Evolutionary conservation across 1,140 invertebrate species (phyloP), one percentile per base, ranked within the genome.

Genomic region (Akabosia matsudoensis): DNA sequence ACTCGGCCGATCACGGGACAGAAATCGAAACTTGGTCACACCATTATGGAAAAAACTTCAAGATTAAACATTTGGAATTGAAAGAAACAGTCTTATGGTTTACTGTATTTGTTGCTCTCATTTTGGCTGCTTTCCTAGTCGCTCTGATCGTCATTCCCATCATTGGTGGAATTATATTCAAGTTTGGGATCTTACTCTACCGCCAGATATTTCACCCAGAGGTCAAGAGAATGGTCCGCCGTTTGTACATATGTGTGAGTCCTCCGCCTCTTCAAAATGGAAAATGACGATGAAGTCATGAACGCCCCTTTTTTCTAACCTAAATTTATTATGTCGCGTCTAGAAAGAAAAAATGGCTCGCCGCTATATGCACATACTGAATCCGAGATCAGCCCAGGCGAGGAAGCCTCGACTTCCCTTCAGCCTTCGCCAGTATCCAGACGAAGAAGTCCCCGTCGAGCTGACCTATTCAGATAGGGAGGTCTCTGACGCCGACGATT

Each of bases 321-420:
- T n/a, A 4, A 67, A 30, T 30, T 30, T 14, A 16, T 24, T n/a
- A 2, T 30, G 1, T 67, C 22, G 13, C 4, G 13, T 67, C 2
- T 31, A 67, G 61, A 67, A 67, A 31, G 61, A 67, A n/a, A 28
- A 67, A 67, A 56, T 56, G n/a, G 14, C 54, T 56, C 54, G 54
- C 7, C 14, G 24, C 14, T 22, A 56, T 24, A 24, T 56, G 54
- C 54, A 56, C 14, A 7, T 16, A 22, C 24, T 67, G 10, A 31
- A 30, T 31, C 24, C 24, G 7, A n/a, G 61, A 7, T 61, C 24
- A 45, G 37, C 37, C 28, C 3, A 67, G 31, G 31, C 2, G 61
- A 45, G 18, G 30, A 24, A 31, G 10, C n/a, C n/a, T 30, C 61
- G 30, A 2, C 61, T 67, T 31, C 61, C 61, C 24, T 67, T 30